phyloP scores from a whole-genome alignment of 2,113 vertebrate species.

The Rhinolophus sinicus region DNA sequence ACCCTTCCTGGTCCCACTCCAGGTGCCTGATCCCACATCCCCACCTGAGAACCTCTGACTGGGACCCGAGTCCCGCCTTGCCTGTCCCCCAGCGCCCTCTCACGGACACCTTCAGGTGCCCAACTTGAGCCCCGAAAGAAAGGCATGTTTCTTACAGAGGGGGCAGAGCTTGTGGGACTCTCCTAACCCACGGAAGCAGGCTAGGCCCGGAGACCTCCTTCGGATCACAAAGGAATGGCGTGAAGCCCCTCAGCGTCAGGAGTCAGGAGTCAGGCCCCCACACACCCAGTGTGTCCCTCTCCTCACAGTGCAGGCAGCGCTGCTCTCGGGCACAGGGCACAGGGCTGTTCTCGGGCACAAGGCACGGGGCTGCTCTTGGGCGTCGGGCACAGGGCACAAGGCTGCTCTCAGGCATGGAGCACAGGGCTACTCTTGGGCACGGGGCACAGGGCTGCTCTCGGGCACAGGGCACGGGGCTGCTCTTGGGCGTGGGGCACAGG shows the following conservation, averaged over 20 bases:
- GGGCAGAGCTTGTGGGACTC: not conserved
- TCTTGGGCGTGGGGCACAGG: too few relatives aligned
- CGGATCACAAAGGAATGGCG: not conserved
- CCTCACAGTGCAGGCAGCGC: not conserved
- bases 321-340: fast-evolving
- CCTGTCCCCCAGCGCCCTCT: not conserved
- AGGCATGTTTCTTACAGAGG: not conserved
- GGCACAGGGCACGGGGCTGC: too few relatives aligned
- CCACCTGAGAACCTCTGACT: not conserved
- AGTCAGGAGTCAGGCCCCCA: not conserved
- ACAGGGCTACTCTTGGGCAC: too few relatives aligned
- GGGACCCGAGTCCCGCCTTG: not conserved
- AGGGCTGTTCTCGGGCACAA: not conserved
- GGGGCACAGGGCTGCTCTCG: too few relatives aligned
- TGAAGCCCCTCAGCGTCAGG: not conserved
- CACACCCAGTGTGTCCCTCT: not conserved
- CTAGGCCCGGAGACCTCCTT: fast-evolving
- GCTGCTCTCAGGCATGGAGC: too few relatives aligned
- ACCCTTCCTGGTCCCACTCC: too few relatives aligned
- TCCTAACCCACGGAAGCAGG: not conserved
- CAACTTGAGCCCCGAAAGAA: not conserved
- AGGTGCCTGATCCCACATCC: fast-evolving
- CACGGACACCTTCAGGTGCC: not conserved
- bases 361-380: too few relatives aligned
- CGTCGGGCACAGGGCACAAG: too few relatives aligned